Conservation (phyloP, 2,113 vertebrate species). For the Tachuris rubrigastra region DNA sequence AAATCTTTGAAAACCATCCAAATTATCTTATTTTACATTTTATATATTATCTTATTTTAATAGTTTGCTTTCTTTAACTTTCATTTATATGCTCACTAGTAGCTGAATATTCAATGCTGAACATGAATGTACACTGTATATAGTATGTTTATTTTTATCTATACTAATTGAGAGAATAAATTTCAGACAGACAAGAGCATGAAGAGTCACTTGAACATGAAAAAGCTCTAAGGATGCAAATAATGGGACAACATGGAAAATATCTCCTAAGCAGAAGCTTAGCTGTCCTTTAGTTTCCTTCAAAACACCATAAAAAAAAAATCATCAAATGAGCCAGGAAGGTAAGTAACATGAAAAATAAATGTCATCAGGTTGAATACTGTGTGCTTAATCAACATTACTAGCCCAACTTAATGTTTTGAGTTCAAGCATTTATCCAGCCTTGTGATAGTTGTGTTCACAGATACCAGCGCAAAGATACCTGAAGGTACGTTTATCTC, state of each 20-base stretch:
- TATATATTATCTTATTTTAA: not conserved
- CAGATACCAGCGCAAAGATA: not conserved
- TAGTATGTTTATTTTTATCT: not conserved
- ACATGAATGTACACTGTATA: not conserved
- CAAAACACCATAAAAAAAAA: not conserved
- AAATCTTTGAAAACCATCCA: not conserved
- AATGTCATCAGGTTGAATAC: not conserved
- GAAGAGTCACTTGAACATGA: not conserved
- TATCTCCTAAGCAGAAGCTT: not conserved
- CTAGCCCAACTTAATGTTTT: not conserved
- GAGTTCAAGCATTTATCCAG: not conserved
- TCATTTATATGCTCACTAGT: not conserved
- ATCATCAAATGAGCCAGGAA: not conserved
- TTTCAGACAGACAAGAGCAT: not conserved
- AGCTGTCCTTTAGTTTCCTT: not conserved
- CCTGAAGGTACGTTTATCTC: not conserved
- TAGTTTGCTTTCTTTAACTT: not conserved
- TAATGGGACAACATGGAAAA: not conserved
- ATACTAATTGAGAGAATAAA: not conserved
- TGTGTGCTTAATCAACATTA: rapidly evolving
- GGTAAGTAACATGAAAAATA: not conserved
- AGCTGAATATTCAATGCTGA: not conserved
- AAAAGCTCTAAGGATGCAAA: not conserved
- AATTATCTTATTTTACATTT: not conserved
- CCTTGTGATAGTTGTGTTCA: not conserved